These are phyloP conservation scores for Moxostoma hubbsi DNA, from an alignment of 2,797 vertebrate genomes.

Conservation along the genomic window DNA sequence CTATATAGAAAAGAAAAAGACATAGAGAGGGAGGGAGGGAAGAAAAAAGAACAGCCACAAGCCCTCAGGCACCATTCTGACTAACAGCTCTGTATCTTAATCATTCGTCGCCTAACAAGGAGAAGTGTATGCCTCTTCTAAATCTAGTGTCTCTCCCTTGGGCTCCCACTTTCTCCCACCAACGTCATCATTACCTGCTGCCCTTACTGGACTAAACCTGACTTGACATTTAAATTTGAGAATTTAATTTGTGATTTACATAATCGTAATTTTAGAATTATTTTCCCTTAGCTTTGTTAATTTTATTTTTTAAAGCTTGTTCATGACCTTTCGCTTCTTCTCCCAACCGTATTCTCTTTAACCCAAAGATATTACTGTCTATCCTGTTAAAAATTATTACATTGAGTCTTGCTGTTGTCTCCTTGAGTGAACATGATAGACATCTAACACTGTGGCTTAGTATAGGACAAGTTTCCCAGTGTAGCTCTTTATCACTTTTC, in stretches of 20 bases:
- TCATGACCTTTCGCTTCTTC: conserved; percentile 25
- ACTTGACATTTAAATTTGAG: conserved; percentile 52
- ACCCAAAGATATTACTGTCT: conserved; percentile 18
- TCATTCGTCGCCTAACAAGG: conserved; percentile 72
- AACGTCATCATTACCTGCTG: conserved; percentile 11
- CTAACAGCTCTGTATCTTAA: conserved; percentile 71
- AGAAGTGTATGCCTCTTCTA: conserved; percentile 65
- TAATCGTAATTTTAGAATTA: background rate
- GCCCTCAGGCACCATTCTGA: conserved; percentile 67
- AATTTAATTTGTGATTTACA: background rate
- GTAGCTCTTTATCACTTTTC: conserved; percentile 39
- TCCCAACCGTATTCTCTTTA: conserved; percentile 9
- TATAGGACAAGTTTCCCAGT: conserved; percentile 14
- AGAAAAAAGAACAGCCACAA: conserved; percentile 54
- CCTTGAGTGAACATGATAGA: conserved; percentile 32
- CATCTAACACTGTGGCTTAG: conserved; percentile 7
- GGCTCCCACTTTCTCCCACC: conserved; percentile 3
- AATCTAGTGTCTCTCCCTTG: conserved; percentile 59
- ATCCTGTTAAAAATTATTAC: conserved; percentile 29
- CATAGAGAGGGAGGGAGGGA: conserved; percentile 33
- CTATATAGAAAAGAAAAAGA: background rate
- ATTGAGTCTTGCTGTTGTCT: conserved; percentile 23
- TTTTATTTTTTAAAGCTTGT: background rate
- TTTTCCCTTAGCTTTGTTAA: background rate
- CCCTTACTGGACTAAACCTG: background rate